Conservation (phyloP, 2,797 vertebrate genomes). For the Peromyscus aztecus region DNA sequence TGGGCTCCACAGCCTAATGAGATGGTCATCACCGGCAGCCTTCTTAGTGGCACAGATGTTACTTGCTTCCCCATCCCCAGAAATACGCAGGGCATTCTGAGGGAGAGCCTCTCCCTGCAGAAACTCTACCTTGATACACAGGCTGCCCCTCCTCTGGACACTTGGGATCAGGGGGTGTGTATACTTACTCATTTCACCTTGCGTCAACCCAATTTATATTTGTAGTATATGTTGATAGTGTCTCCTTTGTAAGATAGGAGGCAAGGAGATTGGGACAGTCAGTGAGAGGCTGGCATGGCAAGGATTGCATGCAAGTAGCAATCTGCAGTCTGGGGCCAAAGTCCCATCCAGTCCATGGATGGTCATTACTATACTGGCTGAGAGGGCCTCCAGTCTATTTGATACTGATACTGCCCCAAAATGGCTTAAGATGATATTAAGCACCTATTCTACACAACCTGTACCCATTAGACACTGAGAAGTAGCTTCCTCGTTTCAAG, state of each 20-base stretch:
- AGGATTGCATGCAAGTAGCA: neutral
- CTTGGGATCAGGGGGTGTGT: neutral
- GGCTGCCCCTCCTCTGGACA: neutral
- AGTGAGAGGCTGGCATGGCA: neutral
- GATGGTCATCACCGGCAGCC: neutral
- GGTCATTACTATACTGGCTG: neutral
- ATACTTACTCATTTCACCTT: neutral
- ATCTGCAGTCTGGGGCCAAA: neutral
- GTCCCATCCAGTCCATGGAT: neutral
- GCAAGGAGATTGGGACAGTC: neutral
- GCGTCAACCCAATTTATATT: neutral
- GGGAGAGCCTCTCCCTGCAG: neutral
- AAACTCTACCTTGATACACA: neutral
- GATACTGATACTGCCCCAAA: neutral
- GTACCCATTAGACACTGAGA: neutral
- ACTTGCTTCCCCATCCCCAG: neutral
- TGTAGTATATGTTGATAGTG: neutral
- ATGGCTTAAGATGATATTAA: neutral
- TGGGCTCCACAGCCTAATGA: too few species aligned
- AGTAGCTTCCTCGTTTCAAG: neutral
- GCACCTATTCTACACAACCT: neutral
- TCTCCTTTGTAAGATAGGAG: neutral
- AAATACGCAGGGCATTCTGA: neutral
- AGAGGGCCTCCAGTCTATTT: neutral
- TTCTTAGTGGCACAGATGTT: neutral